Evolutionary conservation across 1,140 invertebrate species (phyloP).

Genomic region (Brachionus koreanus): DNA sequence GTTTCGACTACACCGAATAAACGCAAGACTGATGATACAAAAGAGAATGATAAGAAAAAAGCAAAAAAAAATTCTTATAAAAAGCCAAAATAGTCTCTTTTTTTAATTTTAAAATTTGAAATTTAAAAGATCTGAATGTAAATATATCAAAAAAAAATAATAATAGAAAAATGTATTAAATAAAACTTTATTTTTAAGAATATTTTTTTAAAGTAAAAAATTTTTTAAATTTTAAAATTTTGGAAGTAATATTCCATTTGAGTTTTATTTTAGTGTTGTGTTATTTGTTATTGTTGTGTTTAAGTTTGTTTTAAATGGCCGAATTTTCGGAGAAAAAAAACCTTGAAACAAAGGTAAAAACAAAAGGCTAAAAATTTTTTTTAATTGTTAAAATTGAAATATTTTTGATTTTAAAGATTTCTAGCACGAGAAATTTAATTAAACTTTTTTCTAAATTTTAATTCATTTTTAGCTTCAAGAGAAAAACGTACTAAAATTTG

Average conservation of each 20-base stretch:
- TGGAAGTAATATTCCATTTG: constrained; percentile 5
- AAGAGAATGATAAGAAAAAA: constrained; percentile 43
- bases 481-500: constrained; percentile 27
- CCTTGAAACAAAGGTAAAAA: too few species aligned
- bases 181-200: neutral
- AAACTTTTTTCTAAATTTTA: neutral
- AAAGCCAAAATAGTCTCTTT: constrained; percentile 3
- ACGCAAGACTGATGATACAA: constrained; percentile 8
- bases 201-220: too few species aligned
- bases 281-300: neutral
- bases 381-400: neutral
- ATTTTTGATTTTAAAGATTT: too few species aligned
- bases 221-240: neutral
- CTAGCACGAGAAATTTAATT: too few species aligned
- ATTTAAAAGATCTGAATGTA: neutral
- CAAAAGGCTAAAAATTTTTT: too few species aligned
- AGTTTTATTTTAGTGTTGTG: neutral
- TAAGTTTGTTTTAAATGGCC: neutral
- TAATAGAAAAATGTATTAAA: neutral
- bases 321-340: neutral
- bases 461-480: constrained; percentile 13
- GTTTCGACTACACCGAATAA: constrained; percentile 46
- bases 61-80: neutral
- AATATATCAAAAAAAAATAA: neutral
- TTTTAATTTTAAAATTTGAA: neutral